Conservation (phyloP, 2,888 invertebrate genomes). For the Orthosia incerta region DNA sequence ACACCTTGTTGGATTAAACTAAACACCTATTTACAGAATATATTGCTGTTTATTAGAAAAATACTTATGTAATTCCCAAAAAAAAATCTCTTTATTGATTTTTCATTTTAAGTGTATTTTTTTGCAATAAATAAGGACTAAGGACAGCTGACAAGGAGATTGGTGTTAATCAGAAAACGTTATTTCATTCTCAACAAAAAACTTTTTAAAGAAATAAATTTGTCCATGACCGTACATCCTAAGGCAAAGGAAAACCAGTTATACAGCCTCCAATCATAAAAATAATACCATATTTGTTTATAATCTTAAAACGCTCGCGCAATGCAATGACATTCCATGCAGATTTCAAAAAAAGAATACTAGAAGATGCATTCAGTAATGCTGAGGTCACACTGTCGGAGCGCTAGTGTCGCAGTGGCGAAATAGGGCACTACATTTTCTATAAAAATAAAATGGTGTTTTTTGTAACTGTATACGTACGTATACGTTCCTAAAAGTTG, state of each 20-base stretch:
- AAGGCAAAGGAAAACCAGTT: conserved; percentile 31
- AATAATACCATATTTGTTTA: conserved; percentile 29
- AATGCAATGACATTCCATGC: conserved; percentile 31
- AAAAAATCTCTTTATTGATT: too few species aligned
- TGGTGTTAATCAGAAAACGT: not conserved
- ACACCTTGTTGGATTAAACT: too few species aligned
- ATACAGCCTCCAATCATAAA: conserved; percentile 24
- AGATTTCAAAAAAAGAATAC: conserved; percentile 43
- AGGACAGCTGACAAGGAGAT: too few species aligned
- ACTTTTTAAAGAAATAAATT: not conserved
- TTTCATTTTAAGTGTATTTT: too few species aligned
- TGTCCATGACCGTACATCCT: conserved; percentile 43
- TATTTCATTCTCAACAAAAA: not conserved
- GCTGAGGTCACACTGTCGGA: conserved; percentile 23
- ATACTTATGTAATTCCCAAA: too few species aligned
- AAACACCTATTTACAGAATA: too few species aligned
- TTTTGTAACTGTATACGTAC: not conserved
- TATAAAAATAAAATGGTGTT: not conserved
- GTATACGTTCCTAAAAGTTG: too few species aligned
- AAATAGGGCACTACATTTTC: conserved; percentile 10
- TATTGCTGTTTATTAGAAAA: too few species aligned
- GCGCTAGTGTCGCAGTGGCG: conserved; percentile 9
- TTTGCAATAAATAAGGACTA: too few species aligned
- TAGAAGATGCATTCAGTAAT: conserved; percentile 8
- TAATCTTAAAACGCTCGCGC: conserved; percentile 21